phyloP scores from a whole-genome alignment of 2,113 vertebrate species.

The Actenoides lindsayi region DNA sequence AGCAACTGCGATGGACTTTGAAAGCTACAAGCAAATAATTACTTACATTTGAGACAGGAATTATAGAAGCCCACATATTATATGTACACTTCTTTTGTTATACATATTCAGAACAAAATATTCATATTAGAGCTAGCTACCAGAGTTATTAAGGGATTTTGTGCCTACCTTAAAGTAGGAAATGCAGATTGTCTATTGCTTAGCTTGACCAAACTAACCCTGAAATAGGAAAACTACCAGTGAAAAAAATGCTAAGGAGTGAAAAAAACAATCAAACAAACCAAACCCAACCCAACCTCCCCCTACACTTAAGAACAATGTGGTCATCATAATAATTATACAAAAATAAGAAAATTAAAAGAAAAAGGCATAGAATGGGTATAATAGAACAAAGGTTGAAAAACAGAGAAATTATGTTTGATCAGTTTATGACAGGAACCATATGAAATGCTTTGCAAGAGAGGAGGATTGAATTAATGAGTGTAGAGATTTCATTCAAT shows the following conservation, averaged over 20 bases:
- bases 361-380: neutral
- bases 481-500: neutral
- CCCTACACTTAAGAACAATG: neutral
- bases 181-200: neutral
- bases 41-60: neutral
- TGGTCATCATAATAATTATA: neutral
- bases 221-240: neutral
- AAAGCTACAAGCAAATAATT: neutral
- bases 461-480: neutral
- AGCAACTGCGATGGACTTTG: neutral
- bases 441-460: neutral
- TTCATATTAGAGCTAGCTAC: neutral
- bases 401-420: neutral
- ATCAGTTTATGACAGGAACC: neutral
- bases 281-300: fast-evolving
- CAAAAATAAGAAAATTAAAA: neutral
- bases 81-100: neutral
- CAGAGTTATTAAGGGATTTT: neutral
- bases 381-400: neutral
- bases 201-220: neutral
- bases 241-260: neutral
- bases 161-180: neutral
- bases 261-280: neutral
- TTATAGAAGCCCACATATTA: neutral
- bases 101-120: neutral